Percentiles rank a stretch among this genome's conserved stretches.
Evolutionary conservation across 2,797 vertebrate species (phyloP).

Genomic region (Esox lucius): DNA sequence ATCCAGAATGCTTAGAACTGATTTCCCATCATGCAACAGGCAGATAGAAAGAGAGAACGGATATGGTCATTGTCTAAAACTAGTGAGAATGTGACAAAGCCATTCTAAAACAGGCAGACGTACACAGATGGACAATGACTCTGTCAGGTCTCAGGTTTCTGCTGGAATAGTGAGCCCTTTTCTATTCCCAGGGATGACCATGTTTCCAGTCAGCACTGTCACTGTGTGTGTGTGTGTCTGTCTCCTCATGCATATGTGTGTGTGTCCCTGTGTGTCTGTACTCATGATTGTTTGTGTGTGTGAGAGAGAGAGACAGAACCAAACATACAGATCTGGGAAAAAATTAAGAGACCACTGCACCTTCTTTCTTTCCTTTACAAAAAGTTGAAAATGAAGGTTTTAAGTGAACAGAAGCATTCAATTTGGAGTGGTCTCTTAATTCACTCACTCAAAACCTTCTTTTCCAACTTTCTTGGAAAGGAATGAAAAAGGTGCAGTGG

Average conservation of each 20-base stretch:
- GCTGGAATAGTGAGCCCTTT: background rate
- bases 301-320: background rate
- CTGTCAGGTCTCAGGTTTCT: slow-evolving; percentile 1
- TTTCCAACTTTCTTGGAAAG: no score
- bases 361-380: no score
- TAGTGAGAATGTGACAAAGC: background rate
- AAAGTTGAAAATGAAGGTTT: no score
- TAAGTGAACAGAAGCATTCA: no score
- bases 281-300: background rate
- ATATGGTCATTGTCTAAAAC: background rate
- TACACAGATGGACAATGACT: background rate
- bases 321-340: no score
- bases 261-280: background rate
- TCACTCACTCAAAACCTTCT: no score
- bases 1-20: background rate
- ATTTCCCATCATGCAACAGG: background rate
- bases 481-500: no score
- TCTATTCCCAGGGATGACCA: background rate
- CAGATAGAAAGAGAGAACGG: background rate
- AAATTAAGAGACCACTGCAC: no score
- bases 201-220: background rate
- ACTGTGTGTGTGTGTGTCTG: background rate
- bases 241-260: background rate
- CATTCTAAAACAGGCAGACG: background rate
- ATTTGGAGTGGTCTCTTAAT: no score